Conservation (phyloP, 1,140 invertebrate genomes). For the Caenorhabditis remanei region DNA sequence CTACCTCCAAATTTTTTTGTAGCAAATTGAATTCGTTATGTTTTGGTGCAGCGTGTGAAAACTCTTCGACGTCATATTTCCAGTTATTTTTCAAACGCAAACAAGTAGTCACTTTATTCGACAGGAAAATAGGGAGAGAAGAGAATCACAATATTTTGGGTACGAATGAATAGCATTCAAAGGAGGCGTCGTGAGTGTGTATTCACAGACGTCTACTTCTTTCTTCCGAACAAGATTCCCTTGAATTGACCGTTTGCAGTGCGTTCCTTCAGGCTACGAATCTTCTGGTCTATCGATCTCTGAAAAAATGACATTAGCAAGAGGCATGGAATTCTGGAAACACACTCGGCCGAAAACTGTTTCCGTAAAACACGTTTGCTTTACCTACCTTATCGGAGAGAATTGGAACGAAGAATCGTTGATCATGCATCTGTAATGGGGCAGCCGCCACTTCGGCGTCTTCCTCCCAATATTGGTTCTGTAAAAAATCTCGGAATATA, state of each 20-base stretch:
- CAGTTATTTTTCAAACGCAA: neutral
- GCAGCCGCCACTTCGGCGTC: neutral
- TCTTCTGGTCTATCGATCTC: constrained; percentile 44
- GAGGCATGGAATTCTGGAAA: too few species aligned
- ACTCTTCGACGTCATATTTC: too few species aligned
- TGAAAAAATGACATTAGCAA: neutral
- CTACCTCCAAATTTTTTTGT: too few species aligned
- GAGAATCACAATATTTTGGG: neutral
- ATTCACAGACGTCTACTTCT: neutral
- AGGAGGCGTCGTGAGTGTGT: neutral
- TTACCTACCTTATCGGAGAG: constrained; percentile 23
- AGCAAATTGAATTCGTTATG: too few species aligned
- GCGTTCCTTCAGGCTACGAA: constrained; percentile 44
- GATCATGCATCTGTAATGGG: neutral
- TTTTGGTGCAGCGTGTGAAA: too few species aligned
- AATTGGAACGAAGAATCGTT: constrained; percentile 45
- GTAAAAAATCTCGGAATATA: neutral
- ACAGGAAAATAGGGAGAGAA: neutral
- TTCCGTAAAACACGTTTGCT: too few species aligned
- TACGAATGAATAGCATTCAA: neutral
- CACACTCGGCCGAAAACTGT: too few species aligned
- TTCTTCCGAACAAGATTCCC: constrained; percentile 47
- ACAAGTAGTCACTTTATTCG: constrained; percentile 41
- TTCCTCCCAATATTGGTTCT: constrained; percentile 48
- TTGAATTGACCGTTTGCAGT: constrained; percentile 43